Percentiles rank a stretch among this genome's conserved stretches.
These are phyloP conservation scores for Mellilla xanthometata DNA, from an alignment of 2,888 invertebrate genomes.

Conservation along the genomic window DNA sequence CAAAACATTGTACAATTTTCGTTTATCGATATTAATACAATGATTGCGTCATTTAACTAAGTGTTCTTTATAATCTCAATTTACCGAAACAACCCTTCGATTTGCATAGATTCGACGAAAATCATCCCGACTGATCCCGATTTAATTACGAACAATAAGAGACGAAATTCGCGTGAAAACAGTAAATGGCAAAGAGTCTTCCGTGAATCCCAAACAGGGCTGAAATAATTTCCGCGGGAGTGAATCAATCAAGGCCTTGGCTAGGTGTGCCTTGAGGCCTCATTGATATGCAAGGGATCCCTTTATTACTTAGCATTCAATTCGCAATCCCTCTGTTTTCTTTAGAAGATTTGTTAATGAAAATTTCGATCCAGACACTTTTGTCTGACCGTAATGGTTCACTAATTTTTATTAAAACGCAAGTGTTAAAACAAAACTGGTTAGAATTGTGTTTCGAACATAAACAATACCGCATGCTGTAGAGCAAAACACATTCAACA, in stretches of 20 bases:
- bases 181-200: slow-evolving; percentile 52
- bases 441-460: not conserved
- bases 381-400: slow-evolving; percentile 8
- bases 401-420: slow-evolving; percentile 2
- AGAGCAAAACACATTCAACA: slow-evolving; percentile 32
- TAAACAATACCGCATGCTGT: not conserved
- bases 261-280: slow-evolving; percentile 54
- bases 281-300: slow-evolving; percentile 72
- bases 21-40: not conserved
- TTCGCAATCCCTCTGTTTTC: slow-evolving; percentile 55
- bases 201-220: slow-evolving; percentile 57
- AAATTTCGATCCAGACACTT: slow-evolving; percentile 28
- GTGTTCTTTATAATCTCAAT: slow-evolving; percentile 10
- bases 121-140: slow-evolving; percentile 37
- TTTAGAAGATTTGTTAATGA: slow-evolving; percentile 49
- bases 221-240: slow-evolving; percentile 62
- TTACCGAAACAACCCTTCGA: slow-evolving; percentile 24
- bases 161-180: slow-evolving; percentile 50
- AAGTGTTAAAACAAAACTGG: slow-evolving; percentile 2
- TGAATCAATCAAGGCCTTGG: slow-evolving; percentile 59
- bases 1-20: not conserved
- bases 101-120: slow-evolving; percentile 32
- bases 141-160: slow-evolving; percentile 54
- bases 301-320: slow-evolving; percentile 69
- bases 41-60: slow-evolving; percentile 2